phyloP scores from a whole-genome alignment of 2,797 vertebrate species.

The Halcyon chelicuti region DNA sequence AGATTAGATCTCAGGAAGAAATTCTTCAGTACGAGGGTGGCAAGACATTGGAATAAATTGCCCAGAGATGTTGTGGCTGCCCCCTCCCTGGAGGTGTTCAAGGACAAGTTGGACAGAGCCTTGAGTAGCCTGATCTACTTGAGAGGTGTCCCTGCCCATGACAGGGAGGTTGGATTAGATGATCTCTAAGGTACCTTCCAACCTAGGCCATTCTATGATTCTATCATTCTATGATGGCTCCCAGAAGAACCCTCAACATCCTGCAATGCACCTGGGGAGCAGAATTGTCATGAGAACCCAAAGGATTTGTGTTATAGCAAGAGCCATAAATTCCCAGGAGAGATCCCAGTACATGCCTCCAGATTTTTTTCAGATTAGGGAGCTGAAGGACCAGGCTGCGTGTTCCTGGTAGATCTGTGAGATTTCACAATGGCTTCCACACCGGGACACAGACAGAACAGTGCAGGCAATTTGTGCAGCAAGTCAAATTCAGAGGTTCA shows the following conservation, averaged over 20 bases:
- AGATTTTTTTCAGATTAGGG: not conserved
- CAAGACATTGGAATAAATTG: too few relatives aligned
- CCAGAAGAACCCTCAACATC: not conserved
- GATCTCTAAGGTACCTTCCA: too few relatives aligned
- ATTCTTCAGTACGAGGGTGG: too few relatives aligned
- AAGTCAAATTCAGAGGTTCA: not conserved
- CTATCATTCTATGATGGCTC: not conserved
- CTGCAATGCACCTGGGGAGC: not conserved
- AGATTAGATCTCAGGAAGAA: too few relatives aligned
- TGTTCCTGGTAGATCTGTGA: not conserved
- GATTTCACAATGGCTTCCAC: not conserved
- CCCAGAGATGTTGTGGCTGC: too few relatives aligned
- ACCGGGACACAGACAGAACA: too few relatives aligned
- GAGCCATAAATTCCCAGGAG: not conserved
- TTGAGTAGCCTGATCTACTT: too few relatives aligned
- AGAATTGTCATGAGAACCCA: not conserved
- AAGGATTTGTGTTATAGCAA: not conserved
- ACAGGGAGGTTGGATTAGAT: too few relatives aligned
- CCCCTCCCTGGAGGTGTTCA: too few relatives aligned
- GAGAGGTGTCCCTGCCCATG: too few relatives aligned
- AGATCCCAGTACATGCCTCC: not conserved
- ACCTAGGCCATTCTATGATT: too few relatives aligned
- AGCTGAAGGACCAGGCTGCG: not conserved
- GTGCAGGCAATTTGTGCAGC: rapidly evolving
- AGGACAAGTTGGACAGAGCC: too few relatives aligned